Conservation (phyloP, 2,113 vertebrate genomes). For the Mandrillus leucophaeus region DNA sequence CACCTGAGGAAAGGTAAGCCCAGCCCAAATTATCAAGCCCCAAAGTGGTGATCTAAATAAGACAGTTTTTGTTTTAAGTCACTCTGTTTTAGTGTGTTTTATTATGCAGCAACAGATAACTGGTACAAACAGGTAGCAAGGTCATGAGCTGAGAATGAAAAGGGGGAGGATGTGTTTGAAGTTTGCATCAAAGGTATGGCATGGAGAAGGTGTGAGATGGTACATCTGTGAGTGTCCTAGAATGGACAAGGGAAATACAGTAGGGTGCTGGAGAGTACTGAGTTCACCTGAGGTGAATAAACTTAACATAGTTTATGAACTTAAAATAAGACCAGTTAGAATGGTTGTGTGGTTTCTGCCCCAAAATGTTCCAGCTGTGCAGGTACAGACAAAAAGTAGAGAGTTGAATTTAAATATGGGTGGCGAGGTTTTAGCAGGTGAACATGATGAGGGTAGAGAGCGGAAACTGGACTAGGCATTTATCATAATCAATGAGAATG, state of each 20-base stretch:
- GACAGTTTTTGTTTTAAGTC: background rate
- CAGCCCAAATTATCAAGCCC: background rate
- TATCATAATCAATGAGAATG: background rate
- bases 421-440: background rate
- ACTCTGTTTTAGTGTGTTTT: background rate
- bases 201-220: background rate
- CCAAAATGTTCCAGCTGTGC: background rate
- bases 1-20: background rate
- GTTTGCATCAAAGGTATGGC: background rate
- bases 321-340: background rate
- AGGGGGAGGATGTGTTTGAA: background rate
- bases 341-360: background rate
- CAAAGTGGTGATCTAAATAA: background rate
- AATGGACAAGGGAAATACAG: background rate
- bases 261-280: background rate
- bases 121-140: background rate
- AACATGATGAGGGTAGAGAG: background rate
- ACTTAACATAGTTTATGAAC: background rate
- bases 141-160: background rate
- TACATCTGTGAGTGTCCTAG: background rate
- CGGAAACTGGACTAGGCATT: background rate
- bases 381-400: background rate
- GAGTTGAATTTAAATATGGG: background rate
- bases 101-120: background rate
- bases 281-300: background rate